Percentiles rank a stretch among this genome's conserved stretches.
These are phyloP conservation scores for Anoncus sp. DNA, from an alignment of 2,888 invertebrate species.

Conservation along the genomic window DNA sequence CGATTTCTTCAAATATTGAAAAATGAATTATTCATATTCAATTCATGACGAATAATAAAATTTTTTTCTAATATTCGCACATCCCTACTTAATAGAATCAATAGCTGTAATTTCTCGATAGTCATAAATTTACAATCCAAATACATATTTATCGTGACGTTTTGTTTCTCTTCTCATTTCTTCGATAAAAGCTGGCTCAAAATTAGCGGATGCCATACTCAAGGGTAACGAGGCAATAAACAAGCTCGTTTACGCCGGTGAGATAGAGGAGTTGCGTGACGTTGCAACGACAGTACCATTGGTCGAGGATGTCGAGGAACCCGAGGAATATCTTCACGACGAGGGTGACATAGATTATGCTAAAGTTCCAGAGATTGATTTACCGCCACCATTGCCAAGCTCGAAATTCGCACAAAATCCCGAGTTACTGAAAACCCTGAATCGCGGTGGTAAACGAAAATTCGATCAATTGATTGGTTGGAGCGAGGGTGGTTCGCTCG, in stretches of 20 bases:
- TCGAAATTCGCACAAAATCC: constrained; percentile 82
- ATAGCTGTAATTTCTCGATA: no score
- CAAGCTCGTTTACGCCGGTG: constrained; percentile 91
- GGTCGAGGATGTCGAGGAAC: constrained; percentile 82
- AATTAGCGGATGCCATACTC: constrained; percentile 90
- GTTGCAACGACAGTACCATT: constrained; percentile 89
- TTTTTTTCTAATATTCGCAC: no score
- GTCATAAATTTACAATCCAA: no score
- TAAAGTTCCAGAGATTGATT: constrained; percentile 79
- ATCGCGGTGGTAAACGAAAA: constrained; percentile 80
- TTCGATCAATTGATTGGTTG: constrained; percentile 81
- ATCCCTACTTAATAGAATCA: no score
- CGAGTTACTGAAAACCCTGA: constrained; percentile 78
- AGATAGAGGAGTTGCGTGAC: constrained; percentile 91
- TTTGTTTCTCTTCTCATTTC: background rate
- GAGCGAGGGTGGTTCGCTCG: constrained; percentile 75
- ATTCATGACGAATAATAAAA: no score
- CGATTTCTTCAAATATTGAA: background rate
- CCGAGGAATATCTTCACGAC: constrained; percentile 83
- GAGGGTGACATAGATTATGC: constrained; percentile 83
- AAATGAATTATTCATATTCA: no score
- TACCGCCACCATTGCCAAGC: constrained; percentile 82
- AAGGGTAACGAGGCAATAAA: constrained; percentile 92
- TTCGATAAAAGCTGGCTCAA: constrained; percentile 87
- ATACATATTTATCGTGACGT: no score